A percentile compares a stretch with the other conserved stretches of the same genome.
Conservation (phyloP, 2,113 vertebrate species). For the Talpa occidentalis region DNA sequence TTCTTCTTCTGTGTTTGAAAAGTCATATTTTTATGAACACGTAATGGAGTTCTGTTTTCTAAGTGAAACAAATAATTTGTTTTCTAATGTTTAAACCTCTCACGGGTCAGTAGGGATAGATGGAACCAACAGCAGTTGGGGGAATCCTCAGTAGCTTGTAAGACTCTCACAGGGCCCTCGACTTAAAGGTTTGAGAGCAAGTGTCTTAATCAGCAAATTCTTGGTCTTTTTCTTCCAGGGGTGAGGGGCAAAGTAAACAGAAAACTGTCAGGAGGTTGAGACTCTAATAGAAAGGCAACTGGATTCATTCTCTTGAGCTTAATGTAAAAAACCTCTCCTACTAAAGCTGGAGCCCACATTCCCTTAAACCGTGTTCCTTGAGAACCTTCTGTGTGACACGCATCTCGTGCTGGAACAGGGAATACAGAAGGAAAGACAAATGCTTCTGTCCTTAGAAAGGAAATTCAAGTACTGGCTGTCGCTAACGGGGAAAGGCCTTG, state of each 20-base stretch:
- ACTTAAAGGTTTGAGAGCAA: not conserved
- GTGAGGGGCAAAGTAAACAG: not conserved
- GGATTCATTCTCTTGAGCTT: not conserved
- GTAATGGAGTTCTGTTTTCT: not conserved
- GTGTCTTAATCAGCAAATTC: not conserved
- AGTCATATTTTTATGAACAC: not conserved
- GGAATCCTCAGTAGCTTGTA: not conserved
- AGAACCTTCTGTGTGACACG: not conserved
- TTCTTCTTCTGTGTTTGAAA: not conserved
- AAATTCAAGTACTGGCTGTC: not conserved
- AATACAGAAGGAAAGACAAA: not conserved
- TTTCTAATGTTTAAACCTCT: not conserved
- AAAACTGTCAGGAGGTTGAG: constrained; percentile 23
- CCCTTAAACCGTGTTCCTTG: not conserved
- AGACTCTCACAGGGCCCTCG: not conserved
- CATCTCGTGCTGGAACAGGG: not conserved
- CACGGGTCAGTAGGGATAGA: not conserved
- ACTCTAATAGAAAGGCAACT: not conserved
- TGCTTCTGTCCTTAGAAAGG: not conserved
- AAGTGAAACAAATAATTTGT: not conserved
- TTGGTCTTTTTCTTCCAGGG: not conserved
- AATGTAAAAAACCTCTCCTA: not conserved
- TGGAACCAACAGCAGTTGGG: not conserved
- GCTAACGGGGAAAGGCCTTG: not conserved
- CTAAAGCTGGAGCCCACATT: not conserved